Evolutionary conservation across 2,797 vertebrate species (phyloP), one percentile per base, ranked within the genome.

Genomic region (Gymnopithys bicolor): DNA sequence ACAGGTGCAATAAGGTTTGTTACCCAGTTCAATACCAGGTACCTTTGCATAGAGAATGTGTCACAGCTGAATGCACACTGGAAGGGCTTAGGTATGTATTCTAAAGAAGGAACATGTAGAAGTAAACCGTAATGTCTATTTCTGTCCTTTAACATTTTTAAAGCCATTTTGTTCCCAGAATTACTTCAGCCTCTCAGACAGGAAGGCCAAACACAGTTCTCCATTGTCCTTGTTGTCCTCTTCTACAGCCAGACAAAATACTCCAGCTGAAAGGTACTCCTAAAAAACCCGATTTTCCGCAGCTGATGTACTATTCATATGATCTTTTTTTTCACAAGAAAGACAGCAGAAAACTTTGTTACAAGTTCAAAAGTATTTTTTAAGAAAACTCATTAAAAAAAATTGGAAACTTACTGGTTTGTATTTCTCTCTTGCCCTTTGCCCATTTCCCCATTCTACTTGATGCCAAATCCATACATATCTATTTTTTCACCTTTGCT

Each of bases 31-130:
- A 90, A 63, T 73, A 89, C 28, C 25, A 33, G 5, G 45, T n/a
- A 74, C 41, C 63, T 93, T 81, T 91, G 92, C 84, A 64, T 74
- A 84, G 76, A 60, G 83, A 45, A 70, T 9, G 1, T 56, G 77
- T 84, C 80, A 90, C 93, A 94, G 92, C 52, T 92, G 91, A 95
- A 90, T 64, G 80, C 83, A 90, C 63, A 35, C 32, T 86, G 67
- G 55, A 92, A 91, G 52, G 73, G 28, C 30, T 86, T 74, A 70
- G 63, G 76, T 69, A 84, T 0, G 24, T 84, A 43, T 74, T 94
- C 85, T 62, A 43, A 60, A 76, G 63, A 76, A 70, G 82, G 35
- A 82, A 86, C 11, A 46, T 37, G 68, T 2, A 90, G 90, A 78
- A 86, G 62, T 30, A 92, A 94, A 91, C 58, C 17, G n/a, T 56